A percentile compares a stretch with the other conserved stretches of the same genome.
Evolutionary conservation across 2,888 invertebrate species (phyloP).

Genomic region (Drosophila tripunctata): DNA sequence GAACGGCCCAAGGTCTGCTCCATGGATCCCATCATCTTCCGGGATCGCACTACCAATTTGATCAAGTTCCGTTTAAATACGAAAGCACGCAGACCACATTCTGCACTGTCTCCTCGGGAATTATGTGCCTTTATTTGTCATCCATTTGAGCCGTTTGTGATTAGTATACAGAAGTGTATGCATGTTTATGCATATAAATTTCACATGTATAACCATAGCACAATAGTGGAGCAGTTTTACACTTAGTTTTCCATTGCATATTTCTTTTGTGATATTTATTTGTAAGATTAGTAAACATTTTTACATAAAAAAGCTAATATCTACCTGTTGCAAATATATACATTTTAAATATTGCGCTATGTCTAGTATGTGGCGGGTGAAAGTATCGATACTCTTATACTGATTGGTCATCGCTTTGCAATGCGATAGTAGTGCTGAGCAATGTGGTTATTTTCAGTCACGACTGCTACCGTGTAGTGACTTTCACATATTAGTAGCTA

Average conservation of each 20-base stretch:
- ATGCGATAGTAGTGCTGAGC: too few relatives aligned
- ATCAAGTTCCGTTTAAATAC: conserved; percentile 91
- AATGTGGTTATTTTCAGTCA: too few relatives aligned
- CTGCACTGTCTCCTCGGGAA: conserved; percentile 85
- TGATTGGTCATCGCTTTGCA: too few relatives aligned
- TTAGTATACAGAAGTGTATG: conserved; percentile 96
- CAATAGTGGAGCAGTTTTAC: conserved; percentile 51
- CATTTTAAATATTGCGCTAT: background rate
- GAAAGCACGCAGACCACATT: conserved; percentile 33
- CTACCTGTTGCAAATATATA: background rate
- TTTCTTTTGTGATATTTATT: conserved; percentile 12
- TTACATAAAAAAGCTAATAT: background rate
- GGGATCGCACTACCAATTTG: conserved; percentile 91
- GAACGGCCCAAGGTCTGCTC: conserved; percentile 94
- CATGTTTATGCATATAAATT: conserved; percentile 98
- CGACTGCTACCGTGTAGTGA: too few relatives aligned
- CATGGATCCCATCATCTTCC: conserved; percentile 94
- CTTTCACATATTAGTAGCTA: too few relatives aligned
- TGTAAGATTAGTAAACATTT: background rate
- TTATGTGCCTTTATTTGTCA: conserved; percentile 98
- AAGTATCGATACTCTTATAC: background rate
- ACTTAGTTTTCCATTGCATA: conserved; percentile 24
- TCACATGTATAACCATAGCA: conserved; percentile 90
- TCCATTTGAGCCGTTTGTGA: conserved; percentile 97
- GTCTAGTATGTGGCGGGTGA: too few relatives aligned